Percentiles rank a stretch among this genome's conserved stretches.
Conservation (phyloP, 2,113 vertebrate genomes). For the Chionomys nivalis region DNA sequence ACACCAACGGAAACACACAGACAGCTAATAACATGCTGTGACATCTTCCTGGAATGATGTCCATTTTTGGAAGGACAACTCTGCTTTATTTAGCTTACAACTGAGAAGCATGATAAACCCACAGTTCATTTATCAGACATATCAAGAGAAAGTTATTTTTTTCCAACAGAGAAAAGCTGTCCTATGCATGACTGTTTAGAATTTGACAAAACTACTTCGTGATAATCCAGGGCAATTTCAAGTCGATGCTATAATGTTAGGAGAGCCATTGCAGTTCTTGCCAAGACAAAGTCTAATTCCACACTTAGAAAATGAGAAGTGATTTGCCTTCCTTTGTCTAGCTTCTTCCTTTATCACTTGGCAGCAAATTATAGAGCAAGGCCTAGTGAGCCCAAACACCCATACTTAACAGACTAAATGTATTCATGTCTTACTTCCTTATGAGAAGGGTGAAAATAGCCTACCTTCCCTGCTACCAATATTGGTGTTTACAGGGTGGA, state of each 20-base stretch:
- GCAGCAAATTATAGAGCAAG: slow-evolving; percentile 33
- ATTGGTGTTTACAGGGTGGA: not conserved
- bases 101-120: not conserved
- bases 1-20: not conserved
- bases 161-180: slow-evolving; percentile 9
- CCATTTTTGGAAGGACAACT: not conserved
- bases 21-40: not conserved
- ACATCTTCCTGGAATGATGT: not conserved
- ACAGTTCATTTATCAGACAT: slow-evolving; percentile 23
- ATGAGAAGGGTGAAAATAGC: not conserved
- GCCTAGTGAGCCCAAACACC: not conserved
- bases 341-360: slow-evolving; percentile 48
- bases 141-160: not conserved
- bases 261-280: slow-evolving; percentile 23
- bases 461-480: not conserved
- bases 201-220: slow-evolving; percentile 34
- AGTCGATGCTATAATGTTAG: slow-evolving; percentile 45
- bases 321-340: slow-evolving; percentile 39
- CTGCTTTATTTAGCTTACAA: slow-evolving; percentile 32
- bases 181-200: not conserved
- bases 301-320: slow-evolving; percentile 33
- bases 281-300: slow-evolving; percentile 62
- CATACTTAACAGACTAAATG: slow-evolving; percentile 37
- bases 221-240: slow-evolving; percentile 42
- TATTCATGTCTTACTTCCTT: not conserved